These are phyloP conservation scores for Takifugu flavidus DNA, from an alignment of 2,113 vertebrate genomes.

Conservation along the genomic window DNA sequence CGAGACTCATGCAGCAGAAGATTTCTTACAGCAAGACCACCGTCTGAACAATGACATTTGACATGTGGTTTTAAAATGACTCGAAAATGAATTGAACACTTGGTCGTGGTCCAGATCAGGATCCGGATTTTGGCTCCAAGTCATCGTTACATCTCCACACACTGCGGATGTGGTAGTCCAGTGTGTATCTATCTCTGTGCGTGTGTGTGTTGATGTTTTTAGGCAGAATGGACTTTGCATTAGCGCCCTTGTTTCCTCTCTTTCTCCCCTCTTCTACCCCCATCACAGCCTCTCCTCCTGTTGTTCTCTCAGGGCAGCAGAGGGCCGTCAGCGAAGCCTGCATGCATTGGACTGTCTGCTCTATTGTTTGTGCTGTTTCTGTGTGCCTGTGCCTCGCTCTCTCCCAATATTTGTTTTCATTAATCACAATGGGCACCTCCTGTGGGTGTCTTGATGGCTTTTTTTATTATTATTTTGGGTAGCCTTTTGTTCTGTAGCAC, in stretches of 20 bases:
- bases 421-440: conserved; percentile 86
- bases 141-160: too few relatives aligned
- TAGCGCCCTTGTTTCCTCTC: conserved; percentile 54
- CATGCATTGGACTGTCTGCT: conserved; percentile 78
- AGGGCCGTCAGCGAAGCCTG: conserved; percentile 68
- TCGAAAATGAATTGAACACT: too few relatives aligned
- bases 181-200: conserved; percentile 15
- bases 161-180: too few relatives aligned
- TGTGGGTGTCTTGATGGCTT: conserved; percentile 84
- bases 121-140: too few relatives aligned
- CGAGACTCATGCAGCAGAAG: too few relatives aligned
- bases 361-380: conserved; percentile 87
- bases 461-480: conserved; percentile 26
- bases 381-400: conserved; percentile 58
- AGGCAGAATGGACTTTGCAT: conserved; percentile 57
- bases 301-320: conserved; percentile 69
- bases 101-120: too few relatives aligned
- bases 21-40: too few relatives aligned
- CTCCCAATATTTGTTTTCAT: conserved; percentile 85
- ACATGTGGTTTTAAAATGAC: too few relatives aligned
- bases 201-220: conserved; percentile 34
- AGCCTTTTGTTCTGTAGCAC: conserved; percentile 76
- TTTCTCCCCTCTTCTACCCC: conserved; percentile 44
- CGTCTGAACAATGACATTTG: too few relatives aligned
- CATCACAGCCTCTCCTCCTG: conserved; percentile 56